These are phyloP conservation scores for Nyctibius bracteatus DNA, from an alignment of 2,113 vertebrate genomes.

Conservation along the genomic window DNA sequence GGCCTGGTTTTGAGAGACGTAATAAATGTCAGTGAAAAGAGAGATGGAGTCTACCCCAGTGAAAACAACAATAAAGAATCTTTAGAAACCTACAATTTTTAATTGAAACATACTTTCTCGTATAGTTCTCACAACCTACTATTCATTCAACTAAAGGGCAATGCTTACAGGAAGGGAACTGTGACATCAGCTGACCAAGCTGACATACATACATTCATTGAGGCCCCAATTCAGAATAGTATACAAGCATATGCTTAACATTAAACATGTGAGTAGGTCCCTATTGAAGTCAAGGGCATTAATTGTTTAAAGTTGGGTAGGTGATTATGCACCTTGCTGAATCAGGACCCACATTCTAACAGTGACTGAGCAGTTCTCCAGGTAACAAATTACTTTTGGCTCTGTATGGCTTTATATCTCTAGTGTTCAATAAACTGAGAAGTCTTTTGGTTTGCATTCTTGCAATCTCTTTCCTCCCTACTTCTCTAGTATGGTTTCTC, in stretches of 20 bases:
- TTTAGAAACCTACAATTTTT: not conserved
- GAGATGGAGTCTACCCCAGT: not conserved
- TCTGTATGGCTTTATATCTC: not conserved
- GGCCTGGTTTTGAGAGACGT: not conserved
- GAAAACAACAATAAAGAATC: constrained; percentile 1
- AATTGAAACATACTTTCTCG: not conserved
- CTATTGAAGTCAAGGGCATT: not conserved
- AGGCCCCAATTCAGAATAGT: not conserved
- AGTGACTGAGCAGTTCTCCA: not conserved
- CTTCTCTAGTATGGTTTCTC: not conserved
- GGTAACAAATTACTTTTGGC: not conserved
- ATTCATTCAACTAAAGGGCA: constrained; percentile 4
- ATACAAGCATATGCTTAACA: not conserved
- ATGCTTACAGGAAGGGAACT: not conserved
- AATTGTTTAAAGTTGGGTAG: not conserved
- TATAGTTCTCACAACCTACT: not conserved
- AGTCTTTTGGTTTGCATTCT: not conserved
- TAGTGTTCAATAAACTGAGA: not conserved
- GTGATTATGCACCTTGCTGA: not conserved
- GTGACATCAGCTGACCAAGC: not conserved
- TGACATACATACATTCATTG: not conserved
- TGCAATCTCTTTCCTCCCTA: not conserved
- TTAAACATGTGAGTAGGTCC: not conserved
- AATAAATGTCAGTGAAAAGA: not conserved
- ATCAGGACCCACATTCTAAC: not conserved